Conservation (phyloP, 2,797 vertebrate genomes). For the Scarus forsteni region DNA sequence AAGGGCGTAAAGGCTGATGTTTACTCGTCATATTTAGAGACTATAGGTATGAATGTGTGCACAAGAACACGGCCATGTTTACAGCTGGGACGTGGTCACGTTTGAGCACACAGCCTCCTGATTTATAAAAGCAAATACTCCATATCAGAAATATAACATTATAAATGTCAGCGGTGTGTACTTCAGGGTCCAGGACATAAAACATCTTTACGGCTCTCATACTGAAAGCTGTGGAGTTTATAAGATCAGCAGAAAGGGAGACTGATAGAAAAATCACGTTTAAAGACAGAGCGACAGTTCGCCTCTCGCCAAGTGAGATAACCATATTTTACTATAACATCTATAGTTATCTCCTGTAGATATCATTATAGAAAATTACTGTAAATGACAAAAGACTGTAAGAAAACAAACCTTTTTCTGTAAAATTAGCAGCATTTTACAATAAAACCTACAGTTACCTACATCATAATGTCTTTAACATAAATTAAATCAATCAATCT, state of each 20-base stretch:
- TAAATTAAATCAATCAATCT: no score
- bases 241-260: slow-evolving; percentile 9
- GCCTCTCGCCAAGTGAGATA: no score
- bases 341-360: no score
- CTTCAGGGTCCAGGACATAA: slow-evolving; percentile 16
- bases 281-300: no score
- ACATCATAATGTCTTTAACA: no score
- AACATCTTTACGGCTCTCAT: slow-evolving; percentile 3
- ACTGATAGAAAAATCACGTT: background rate
- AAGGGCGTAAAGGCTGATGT: background rate
- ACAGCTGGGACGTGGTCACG: background rate
- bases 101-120: background rate
- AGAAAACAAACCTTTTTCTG: no score
- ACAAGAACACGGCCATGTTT: slow-evolving; percentile 6
- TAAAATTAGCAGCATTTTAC: no score
- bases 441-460: no score
- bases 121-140: slow-evolving; percentile 40
- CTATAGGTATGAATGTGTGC: background rate
- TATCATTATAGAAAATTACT: no score
- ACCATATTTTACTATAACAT: no score
- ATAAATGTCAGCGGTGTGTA: slow-evolving; percentile 29
- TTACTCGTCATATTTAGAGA: slow-evolving; percentile 24
- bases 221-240: slow-evolving; percentile 5
- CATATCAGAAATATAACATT: slow-evolving; percentile 9
- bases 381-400: no score